Evolutionary conservation across 2,888 invertebrate genomes (phyloP), one percentile per base, ranked within the genome.

Genomic region (Himalopsyche kuldschensis): DNA sequence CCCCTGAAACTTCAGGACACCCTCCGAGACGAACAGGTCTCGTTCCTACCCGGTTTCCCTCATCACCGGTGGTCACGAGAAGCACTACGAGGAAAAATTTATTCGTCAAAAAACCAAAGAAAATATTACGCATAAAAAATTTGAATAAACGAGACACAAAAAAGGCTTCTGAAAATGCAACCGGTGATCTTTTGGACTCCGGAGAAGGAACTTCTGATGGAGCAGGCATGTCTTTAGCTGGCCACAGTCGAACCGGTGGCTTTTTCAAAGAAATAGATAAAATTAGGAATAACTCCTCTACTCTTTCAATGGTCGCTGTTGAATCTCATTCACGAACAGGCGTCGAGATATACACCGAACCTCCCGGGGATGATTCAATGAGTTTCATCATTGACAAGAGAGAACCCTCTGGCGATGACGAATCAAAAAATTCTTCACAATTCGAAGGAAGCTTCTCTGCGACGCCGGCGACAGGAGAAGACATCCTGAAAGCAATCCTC

Each of bases 51-150:
- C 69, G 69, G 10, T 69, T 27, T 27, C 3, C 69, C 10, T 10
- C 69, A 8, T 24, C 27, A 4, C 69, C 27, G 10, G 24, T 8
- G 55, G n/a, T 24, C 41, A 30, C 11, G 41, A 48, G 48, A 20
- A 47, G n/a, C 8, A 31, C 75, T 1, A 41, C 81, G 8, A 80
- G 82, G 24, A 85, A 79, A 76, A 91, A 91, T 87, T 89, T 91
- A 82, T 91, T 89, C 88, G 90, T 91, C 30, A 92, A 90, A 86
- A 92, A 92, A 87, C 88, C 90, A 83, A 92, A 91, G 86, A 92
- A 91, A 87, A 87, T 91, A 81, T 88, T 92, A 84, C 90, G 91
- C 85, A 92, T 92, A 79, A 91, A 91, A 85, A 91, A 91, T 87
- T 88, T 89, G 5, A 91, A 82, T 48, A 75, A 35, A n/a, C 80